Evolutionary conservation across 2,797 vertebrate species (phyloP).

Genomic region (Labroides dimidiatus): DNA sequence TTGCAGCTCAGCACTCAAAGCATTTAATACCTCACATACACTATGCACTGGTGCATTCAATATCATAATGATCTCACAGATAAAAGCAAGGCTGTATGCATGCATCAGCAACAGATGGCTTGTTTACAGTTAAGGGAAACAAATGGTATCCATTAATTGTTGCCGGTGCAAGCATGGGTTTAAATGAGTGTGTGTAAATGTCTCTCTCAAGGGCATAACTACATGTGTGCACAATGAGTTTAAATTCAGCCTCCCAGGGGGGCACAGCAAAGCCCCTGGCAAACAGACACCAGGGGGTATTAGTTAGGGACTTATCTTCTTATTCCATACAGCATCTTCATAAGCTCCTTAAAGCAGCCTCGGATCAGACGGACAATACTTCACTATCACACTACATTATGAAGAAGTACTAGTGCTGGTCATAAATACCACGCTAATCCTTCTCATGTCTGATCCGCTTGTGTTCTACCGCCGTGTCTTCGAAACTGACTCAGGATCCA

Average conservation of each 20-base stretch:
- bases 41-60: conserved; percentile 30
- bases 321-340: conserved; percentile 70
- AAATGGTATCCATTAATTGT: conserved; percentile 44
- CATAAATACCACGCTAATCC: conserved; percentile 69
- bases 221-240: conserved; percentile 61
- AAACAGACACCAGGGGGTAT: conserved; percentile 66
- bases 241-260: conserved; percentile 45
- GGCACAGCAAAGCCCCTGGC: conserved; percentile 56
- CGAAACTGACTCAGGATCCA: conserved; percentile 50
- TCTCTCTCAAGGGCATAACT: conserved; percentile 45
- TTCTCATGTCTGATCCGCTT: conserved; percentile 50
- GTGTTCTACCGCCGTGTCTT: conserved; percentile 44
- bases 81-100: conserved; percentile 15
- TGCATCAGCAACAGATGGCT: conserved; percentile 34
- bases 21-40: conserved; percentile 68
- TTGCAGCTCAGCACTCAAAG: conserved; percentile 64
- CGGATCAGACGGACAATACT: conserved; percentile 75
- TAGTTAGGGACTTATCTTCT: conserved; percentile 75
- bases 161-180: conserved; percentile 2
- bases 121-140: conserved; percentile 44
- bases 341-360: conserved; percentile 77
- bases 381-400: conserved; percentile 65
- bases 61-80: conserved; percentile 59
- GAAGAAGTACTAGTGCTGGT: conserved; percentile 42
- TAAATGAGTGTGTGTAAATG: conserved; percentile 20